A percentile compares a stretch with the other conserved stretches of the same genome.
These are phyloP conservation scores for Poicephalus gulielmi DNA, from an alignment of 2,113 vertebrate species.

Conservation along the genomic window DNA sequence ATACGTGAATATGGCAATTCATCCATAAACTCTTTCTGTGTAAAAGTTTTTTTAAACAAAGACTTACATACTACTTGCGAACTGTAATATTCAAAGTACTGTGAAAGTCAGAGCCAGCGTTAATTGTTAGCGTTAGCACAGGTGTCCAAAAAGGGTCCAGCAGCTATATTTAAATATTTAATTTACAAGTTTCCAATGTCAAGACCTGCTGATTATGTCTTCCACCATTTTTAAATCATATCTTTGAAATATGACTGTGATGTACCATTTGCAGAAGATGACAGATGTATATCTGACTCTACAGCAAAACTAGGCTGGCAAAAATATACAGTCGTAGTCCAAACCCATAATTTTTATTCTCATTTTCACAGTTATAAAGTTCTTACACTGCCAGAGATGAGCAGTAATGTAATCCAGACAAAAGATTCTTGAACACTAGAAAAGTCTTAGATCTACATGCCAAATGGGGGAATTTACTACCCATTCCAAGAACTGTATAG, in stretches of 20 bases:
- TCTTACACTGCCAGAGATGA: slow-evolving; percentile 9
- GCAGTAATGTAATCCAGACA: slow-evolving; percentile 21
- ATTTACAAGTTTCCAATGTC: neutral
- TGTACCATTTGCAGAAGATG: neutral
- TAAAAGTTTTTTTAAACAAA: neutral
- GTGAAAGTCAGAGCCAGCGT: neutral
- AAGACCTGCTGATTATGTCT: neutral
- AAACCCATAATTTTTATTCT: slow-evolving; percentile 24
- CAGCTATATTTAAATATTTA: neutral
- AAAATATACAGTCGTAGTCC: neutral
- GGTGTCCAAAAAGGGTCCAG: neutral
- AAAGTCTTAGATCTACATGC: slow-evolving; percentile 2
- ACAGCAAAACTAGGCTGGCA: slow-evolving; percentile 12
- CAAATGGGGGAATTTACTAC: neutral
- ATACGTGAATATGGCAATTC: neutral
- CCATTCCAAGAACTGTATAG: neutral
- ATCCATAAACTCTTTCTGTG: neutral
- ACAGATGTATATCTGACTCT: neutral
- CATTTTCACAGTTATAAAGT: slow-evolving; percentile 28
- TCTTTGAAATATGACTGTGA: neutral
- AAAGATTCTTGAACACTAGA: slow-evolving; percentile 12
- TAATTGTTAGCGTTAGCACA: neutral
- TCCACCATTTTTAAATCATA: neutral
- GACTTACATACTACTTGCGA: neutral
- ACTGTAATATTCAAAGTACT: neutral